These are phyloP conservation scores for Ibidorhyncha struthersii DNA, from an alignment of 2,113 vertebrate species.

Conservation along the genomic window DNA sequence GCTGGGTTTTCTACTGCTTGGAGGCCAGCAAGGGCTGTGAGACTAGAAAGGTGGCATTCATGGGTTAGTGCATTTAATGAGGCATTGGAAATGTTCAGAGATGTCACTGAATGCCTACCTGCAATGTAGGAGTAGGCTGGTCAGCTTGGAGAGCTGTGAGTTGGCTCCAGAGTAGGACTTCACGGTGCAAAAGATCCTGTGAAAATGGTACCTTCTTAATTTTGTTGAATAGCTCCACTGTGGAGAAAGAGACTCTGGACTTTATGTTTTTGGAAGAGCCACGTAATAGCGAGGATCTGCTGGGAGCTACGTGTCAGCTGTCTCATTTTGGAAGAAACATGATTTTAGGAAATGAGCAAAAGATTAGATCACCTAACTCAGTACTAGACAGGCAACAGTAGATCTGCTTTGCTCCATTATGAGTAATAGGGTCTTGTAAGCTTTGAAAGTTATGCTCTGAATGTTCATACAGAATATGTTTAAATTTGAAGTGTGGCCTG, in stretches of 20 bases:
- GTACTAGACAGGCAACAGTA: neutral
- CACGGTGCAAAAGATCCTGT: neutral
- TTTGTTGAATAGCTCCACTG: neutral
- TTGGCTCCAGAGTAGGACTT: neutral
- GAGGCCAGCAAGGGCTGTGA: neutral
- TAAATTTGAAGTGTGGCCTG: neutral
- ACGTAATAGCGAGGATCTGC: neutral
- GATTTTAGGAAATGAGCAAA: neutral
- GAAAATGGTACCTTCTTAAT: neutral
- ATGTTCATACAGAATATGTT: neutral
- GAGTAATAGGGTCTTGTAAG: neutral
- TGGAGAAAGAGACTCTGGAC: neutral
- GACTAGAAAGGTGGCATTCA: neutral
- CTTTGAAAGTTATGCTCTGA: neutral
- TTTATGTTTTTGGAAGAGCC: neutral
- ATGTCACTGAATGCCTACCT: rapidly evolving
- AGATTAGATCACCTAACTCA: neutral
- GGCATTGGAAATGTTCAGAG: neutral
- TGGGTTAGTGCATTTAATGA: neutral
- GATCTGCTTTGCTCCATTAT: neutral
- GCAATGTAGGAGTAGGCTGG: neutral
- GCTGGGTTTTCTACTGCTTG: neutral
- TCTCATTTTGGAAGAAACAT: neutral
- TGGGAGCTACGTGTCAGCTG: no score
- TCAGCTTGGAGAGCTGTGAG: neutral